phyloP scores from a whole-genome alignment of 2,797 vertebrate species.

The Gallinago solitaria region DNA sequence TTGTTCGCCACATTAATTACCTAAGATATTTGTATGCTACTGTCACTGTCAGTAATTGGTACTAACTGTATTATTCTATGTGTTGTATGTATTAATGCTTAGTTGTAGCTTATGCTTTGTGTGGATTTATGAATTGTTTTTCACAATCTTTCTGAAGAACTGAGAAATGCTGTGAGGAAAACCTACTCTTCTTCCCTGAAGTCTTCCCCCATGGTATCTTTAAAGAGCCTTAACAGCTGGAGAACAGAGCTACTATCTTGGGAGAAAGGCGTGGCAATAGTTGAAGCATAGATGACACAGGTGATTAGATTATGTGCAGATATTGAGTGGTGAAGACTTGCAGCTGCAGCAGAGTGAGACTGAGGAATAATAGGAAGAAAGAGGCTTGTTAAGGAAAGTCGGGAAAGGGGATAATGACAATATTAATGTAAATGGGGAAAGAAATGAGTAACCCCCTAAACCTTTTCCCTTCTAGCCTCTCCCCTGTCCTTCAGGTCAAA shows the following conservation, averaged over 20 bases:
- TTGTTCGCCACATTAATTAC: not conserved
- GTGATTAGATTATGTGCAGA: rapidly evolving
- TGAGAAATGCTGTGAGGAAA: not conserved
- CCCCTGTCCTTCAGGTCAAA: not conserved
- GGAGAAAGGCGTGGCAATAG: not conserved
- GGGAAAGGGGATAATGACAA: not conserved
- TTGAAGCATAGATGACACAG: not conserved
- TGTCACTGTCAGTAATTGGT: not conserved
- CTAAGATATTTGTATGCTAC: not conserved
- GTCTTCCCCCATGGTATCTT: not conserved
- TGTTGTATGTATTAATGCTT: not conserved
- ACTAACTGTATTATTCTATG: not conserved
- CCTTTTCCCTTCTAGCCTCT: not conserved
- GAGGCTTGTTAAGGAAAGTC: not conserved
- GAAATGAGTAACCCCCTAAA: not conserved
- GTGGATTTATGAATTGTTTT: not conserved
- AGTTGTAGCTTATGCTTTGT: not conserved
- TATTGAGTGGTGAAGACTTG: not conserved
- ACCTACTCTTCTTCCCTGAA: not conserved
- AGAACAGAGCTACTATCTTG: not conserved
- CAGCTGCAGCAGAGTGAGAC: not conserved
- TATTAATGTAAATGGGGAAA: not conserved
- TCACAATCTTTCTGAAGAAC: not conserved
- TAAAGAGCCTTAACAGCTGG: not conserved
- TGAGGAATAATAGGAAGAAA: not conserved